Percentiles rank a stretch among this genome's conserved stretches.
Conservation (phyloP, 2,797 vertebrate species). For the Sebastes melanostomus region DNA sequence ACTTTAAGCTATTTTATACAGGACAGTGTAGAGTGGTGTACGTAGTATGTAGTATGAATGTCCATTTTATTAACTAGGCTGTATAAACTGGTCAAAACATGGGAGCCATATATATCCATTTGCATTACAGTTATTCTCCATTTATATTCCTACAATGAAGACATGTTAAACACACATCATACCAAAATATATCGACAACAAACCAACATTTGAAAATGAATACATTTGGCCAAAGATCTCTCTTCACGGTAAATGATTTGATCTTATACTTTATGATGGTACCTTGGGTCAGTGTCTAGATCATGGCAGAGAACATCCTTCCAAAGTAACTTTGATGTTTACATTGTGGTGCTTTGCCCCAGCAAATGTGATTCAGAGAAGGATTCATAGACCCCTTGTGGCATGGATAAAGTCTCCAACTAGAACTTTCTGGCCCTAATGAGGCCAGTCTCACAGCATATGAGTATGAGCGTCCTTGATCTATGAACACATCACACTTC, state of each 20-base stretch:
- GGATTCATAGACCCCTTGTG: conserved; percentile 35
- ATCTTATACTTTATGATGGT: not conserved
- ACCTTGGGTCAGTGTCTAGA: conserved; percentile 9
- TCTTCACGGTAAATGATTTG: not conserved
- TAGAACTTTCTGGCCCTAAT: conserved; percentile 72
- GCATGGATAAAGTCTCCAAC: conserved; percentile 54
- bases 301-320: conserved; percentile 17
- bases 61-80: not conserved
- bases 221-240: not conserved
- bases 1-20: conserved; percentile 6
- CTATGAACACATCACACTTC: conserved; percentile 60
- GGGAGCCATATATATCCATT: not conserved
- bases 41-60: not conserved
- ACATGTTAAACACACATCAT: not conserved
- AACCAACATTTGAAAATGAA: not conserved
- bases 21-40: not conserved
- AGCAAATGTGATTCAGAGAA: conserved; percentile 29
- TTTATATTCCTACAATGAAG: not conserved
- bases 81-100: not conserved
- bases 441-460: conserved; percentile 63
- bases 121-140: not conserved
- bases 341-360: conserved; percentile 17
- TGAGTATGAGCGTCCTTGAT: conserved; percentile 61
- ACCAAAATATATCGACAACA: not conserved
- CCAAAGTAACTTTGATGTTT: conserved; percentile 38